These are phyloP conservation scores for Heliconius melpomene DNA, from an alignment of 1,140 invertebrate genomes.

Conservation along the genomic window DNA sequence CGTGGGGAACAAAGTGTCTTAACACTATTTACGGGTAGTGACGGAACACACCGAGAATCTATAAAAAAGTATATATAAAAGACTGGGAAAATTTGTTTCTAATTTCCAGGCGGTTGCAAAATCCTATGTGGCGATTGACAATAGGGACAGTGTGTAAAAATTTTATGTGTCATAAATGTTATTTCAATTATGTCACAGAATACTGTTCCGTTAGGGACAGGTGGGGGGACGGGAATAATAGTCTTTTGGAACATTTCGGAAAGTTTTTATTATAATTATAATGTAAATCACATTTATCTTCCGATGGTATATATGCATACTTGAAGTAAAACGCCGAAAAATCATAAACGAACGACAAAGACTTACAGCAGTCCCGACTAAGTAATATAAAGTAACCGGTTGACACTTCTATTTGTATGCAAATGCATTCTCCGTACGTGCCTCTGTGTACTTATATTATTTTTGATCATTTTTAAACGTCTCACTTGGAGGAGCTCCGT, in stretches of 20 bases:
- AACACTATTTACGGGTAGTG: too few relatives aligned
- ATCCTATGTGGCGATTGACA: neutral
- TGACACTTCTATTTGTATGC: conserved; percentile 68
- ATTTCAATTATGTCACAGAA: conserved; percentile 6
- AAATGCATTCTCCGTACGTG: conserved; percentile 52
- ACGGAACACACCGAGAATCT: too few relatives aligned
- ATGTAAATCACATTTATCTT: too few relatives aligned
- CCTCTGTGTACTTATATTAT: conserved; percentile 29
- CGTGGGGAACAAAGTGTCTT: too few relatives aligned
- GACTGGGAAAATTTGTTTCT: neutral
- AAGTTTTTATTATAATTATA: too few relatives aligned
- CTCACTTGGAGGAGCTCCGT: conserved; percentile 5
- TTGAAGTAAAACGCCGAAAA: neutral
- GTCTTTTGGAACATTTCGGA: too few relatives aligned
- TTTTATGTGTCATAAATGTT: conserved; percentile 1
- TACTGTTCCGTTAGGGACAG: neutral
- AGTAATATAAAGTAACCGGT: conserved; percentile 58
- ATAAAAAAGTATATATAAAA: too few relatives aligned
- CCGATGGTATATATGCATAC: too few relatives aligned
- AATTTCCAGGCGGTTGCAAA: neutral
- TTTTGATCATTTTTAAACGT: conserved; percentile 36
- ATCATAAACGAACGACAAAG: conserved; percentile 21
- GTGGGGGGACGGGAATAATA: neutral
- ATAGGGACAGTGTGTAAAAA: conserved; percentile 3
- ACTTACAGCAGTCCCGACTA: conserved; percentile 21